These are phyloP conservation scores for Galbula dea DNA, from an alignment of 2,113 vertebrate genomes.

Conservation along the genomic window DNA sequence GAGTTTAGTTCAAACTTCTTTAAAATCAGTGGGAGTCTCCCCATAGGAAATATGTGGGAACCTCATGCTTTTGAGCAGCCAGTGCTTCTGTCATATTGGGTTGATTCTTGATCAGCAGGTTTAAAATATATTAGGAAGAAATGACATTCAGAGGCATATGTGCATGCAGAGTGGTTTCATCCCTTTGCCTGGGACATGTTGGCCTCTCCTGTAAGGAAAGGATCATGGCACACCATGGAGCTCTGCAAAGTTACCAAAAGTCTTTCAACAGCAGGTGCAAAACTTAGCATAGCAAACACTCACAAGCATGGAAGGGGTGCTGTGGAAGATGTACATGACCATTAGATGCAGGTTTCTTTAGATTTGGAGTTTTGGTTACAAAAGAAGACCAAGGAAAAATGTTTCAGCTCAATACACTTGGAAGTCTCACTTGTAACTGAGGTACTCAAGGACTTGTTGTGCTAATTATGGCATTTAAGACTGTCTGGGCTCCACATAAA, in stretches of 20 bases:
- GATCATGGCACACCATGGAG: too few relatives aligned
- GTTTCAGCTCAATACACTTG: not conserved
- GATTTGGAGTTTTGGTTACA: not conserved
- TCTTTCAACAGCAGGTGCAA: too few relatives aligned
- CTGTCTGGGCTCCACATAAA: not conserved
- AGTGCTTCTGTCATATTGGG: too few relatives aligned
- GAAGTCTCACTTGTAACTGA: not conserved
- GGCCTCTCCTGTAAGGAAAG: too few relatives aligned
- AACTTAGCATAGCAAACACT: not conserved
- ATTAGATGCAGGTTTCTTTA: not conserved
- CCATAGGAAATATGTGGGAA: too few relatives aligned
- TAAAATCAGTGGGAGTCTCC: not conserved
- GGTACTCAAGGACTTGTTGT: not conserved
- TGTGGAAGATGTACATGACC: not conserved
- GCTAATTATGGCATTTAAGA: not conserved
- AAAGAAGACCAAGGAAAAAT: not conserved
- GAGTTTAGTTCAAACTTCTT: not conserved
- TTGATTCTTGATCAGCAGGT: too few relatives aligned
- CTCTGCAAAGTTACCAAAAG: too few relatives aligned
- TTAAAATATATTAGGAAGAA: too few relatives aligned
- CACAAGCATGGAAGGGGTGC: not conserved
- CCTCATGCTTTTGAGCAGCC: too few relatives aligned
- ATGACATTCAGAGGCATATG: too few relatives aligned
- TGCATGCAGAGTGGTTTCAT: too few relatives aligned
- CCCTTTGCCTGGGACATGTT: too few relatives aligned